Evolutionary conservation across 2,888 invertebrate species (phyloP), one percentile per base, ranked within the genome.

Genomic region (Eupithecia dodoneata): DNA sequence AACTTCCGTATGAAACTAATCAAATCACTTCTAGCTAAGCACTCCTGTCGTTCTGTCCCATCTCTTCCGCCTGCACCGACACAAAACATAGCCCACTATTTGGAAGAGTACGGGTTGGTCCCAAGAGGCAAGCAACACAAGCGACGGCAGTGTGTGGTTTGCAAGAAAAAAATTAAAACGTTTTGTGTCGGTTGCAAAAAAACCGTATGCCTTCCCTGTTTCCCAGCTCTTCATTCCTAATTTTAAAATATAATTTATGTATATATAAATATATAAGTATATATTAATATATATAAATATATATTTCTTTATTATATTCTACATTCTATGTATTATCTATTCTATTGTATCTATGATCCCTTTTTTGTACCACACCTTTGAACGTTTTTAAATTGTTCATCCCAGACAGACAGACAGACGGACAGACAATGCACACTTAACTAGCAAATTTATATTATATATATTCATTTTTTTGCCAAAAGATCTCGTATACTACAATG

Each of bases 401-500:
- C 30, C 30, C 30, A 30, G 30, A 1, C 30, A 30, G 30, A 30
- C 30, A 30, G 30, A 30, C 30, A 30, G 30, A 30, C 30, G 30
- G 30, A 30, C 30, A 30, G 30, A 30, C 30, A 30, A 30, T 30
- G 30, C 30, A 30, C 30, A 30, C 30, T 30, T 30, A 30, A 30
- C 30, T 30, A 30, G 30, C 30, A 30, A 30, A 30, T 30, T 30
- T 30, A 30, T 30, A 30, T 30, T 30, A 1, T 30, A 30, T 30
- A 30, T 30, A 30, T 30, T 30, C 30, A 30, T 30, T 30, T 30
- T 6, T 72, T 74, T 74, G 70, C 69, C 52, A 69, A 70, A 74
- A 74, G 67, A 59, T 74, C 69, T 74, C 74, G 44, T 74, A 70
- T 70, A 74, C 52, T 74, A 70, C 74, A 74, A 74, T 74, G 74